Evolutionary conservation across 2,113 vertebrate species (phyloP).

Genomic region (Dicentrarchus labrax): DNA sequence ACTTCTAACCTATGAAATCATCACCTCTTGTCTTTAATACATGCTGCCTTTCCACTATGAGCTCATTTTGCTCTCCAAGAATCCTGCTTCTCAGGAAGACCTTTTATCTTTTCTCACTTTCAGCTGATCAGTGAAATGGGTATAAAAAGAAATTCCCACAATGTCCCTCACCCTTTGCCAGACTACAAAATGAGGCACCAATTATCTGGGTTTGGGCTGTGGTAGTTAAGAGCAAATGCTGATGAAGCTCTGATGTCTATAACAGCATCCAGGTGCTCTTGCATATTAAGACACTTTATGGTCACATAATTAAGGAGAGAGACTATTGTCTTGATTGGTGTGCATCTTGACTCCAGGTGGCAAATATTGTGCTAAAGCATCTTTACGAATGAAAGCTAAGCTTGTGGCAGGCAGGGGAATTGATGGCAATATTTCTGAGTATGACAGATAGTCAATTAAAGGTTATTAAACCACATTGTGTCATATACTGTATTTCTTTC

Average conservation of each 20-base stretch:
- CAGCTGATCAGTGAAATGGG: constrained; percentile 22
- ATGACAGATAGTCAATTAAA: constrained; percentile 20
- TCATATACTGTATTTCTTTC: not conserved
- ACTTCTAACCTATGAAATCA: not conserved
- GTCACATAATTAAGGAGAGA: constrained; percentile 62
- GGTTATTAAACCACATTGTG: constrained; percentile 24
- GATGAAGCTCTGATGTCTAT: constrained; percentile 64
- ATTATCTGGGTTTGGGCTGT: constrained; percentile 37
- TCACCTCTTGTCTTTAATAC: not conserved
- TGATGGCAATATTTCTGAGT: not conserved
- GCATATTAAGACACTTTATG: constrained; percentile 67
- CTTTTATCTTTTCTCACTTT: constrained; percentile 1
- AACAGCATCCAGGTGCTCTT: constrained; percentile 68
- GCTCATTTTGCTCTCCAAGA: not conserved
- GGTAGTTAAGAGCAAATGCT: constrained; percentile 58
- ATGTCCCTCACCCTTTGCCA: not conserved
- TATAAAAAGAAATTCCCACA: not conserved
- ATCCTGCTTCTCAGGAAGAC: not conserved
- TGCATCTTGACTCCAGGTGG: constrained; percentile 72
- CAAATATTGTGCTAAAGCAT: constrained; percentile 55
- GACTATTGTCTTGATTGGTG: constrained; percentile 60
- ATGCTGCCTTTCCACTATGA: not conserved
- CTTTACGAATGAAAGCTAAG: constrained; percentile 51
- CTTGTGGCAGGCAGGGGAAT: constrained; percentile 24
- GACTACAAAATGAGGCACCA: constrained; percentile 30